Evolutionary conservation across 2,888 invertebrate genomes (phyloP).

Genomic region (Andrena camellia): DNA sequence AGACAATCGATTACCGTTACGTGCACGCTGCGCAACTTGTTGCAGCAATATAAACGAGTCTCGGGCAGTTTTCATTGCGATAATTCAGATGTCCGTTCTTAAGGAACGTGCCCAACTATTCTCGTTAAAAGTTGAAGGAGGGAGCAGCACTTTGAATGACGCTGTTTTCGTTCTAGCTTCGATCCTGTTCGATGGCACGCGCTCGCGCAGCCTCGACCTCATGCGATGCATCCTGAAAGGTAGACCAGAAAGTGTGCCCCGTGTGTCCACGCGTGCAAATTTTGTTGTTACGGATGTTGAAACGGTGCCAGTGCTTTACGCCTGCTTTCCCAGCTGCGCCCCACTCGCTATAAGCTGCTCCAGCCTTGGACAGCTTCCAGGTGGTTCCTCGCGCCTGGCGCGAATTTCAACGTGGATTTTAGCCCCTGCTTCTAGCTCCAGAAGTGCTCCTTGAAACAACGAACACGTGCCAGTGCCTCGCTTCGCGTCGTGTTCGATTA

Average conservation of each 20-base stretch:
- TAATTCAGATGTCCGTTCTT: background rate
- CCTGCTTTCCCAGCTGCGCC: constrained; percentile 57
- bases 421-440: constrained; percentile 19
- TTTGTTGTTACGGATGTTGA: constrained; percentile 65
- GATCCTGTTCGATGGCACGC: constrained; percentile 65
- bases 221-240: constrained; percentile 79
- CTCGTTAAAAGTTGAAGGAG: background rate
- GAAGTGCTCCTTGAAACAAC: constrained; percentile 60
- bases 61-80: background rate
- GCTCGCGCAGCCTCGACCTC: constrained; percentile 76
- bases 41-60: background rate
- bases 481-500: constrained; percentile 50
- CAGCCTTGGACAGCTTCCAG: constrained; percentile 68
- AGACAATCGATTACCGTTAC: background rate
- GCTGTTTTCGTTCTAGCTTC: constrained; percentile 52
- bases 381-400: constrained; percentile 54
- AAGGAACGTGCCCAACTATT: background rate
- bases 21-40: too few species aligned
- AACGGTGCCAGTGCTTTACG: constrained; percentile 66
- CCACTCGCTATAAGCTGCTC: constrained; percentile 39
- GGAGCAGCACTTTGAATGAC: constrained; percentile 10
- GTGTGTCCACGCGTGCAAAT: constrained; percentile 61
- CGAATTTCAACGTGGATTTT: constrained; percentile 61
- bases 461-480: constrained; percentile 44
- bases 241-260: constrained; percentile 53